Evolutionary conservation across 2,888 invertebrate species (phyloP).

Genomic region (Drosophila borborema): DNA sequence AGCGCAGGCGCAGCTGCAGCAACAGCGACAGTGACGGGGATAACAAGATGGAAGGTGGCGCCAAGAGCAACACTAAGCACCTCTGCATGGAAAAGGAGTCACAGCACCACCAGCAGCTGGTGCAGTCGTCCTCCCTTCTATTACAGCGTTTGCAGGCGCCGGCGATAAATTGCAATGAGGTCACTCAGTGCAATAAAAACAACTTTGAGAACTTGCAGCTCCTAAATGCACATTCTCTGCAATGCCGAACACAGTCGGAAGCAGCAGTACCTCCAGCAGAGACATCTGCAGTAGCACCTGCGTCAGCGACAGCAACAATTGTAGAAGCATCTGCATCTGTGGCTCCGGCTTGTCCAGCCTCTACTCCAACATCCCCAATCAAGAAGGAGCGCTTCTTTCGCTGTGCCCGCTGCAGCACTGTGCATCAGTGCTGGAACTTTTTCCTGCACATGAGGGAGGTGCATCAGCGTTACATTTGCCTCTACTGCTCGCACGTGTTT

Average conservation of each 20-base stretch:
- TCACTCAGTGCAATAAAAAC: constrained; percentile 87
- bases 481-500: constrained; percentile 94
- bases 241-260: constrained; percentile 84
- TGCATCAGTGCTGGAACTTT: constrained; percentile 94
- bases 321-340: neutral
- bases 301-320: constrained; percentile 26
- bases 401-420: constrained; percentile 93
- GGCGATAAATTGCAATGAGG: constrained; percentile 1
- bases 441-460: constrained; percentile 93
- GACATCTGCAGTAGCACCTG: constrained; percentile 76
- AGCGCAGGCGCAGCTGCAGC: constrained; percentile 34
- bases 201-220: constrained; percentile 89
- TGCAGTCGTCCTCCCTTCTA: constrained; percentile 39
- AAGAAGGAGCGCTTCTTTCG: constrained; percentile 89
- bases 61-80: constrained; percentile 10
- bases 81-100: constrained; percentile 9
- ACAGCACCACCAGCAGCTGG: constrained; percentile 4
- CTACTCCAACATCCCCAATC: neutral
- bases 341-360: neutral
- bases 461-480: constrained; percentile 92
- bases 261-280: constrained; percentile 57
- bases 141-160: constrained; percentile 64
- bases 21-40: neutral
- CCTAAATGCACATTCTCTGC: constrained; percentile 89
- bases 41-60: neutral